These are phyloP conservation scores for Melitaea cinxia DNA, from an alignment of 1,140 invertebrate genomes.

Conservation along the genomic window DNA sequence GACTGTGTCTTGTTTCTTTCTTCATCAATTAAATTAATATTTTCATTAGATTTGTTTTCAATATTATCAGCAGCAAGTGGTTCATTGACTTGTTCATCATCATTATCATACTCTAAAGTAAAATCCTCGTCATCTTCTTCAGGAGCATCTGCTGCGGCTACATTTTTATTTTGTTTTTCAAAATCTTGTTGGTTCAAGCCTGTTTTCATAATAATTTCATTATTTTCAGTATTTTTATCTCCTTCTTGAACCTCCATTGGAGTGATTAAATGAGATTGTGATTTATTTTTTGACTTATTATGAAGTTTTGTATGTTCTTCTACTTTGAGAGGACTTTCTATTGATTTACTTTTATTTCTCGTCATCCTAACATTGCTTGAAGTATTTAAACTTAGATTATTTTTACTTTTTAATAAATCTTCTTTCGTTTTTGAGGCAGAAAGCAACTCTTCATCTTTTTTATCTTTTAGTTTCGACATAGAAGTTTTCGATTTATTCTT, in stretches of 20 bases:
- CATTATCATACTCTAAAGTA: constrained; percentile 42
- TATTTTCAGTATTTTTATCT: background rate
- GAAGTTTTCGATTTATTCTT: constrained; percentile 41
- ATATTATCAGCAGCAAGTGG: constrained; percentile 2
- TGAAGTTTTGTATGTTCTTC: background rate
- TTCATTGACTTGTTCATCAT: constrained; percentile 35
- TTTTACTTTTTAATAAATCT: background rate
- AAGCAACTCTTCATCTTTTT: background rate
- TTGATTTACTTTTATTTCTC: constrained; percentile 29
- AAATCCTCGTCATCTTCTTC: constrained; percentile 41
- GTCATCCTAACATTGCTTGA: background rate
- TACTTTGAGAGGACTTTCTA: constrained; percentile 13
- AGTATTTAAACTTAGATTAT: constrained; percentile 21
- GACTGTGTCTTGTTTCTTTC: background rate
- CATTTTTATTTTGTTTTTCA: background rate
- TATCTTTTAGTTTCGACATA: constrained; percentile 22
- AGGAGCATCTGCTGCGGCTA: constrained; percentile 12
- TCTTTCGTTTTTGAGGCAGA: background rate
- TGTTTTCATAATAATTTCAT: background rate
- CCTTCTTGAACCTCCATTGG: constrained; percentile 10
- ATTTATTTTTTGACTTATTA: constrained; percentile 1
- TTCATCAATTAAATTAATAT: background rate
- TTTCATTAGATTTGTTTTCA: constrained; percentile 13
- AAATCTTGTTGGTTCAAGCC: background rate
- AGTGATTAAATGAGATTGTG: no score